These are phyloP conservation scores for Drosophila tanythrix DNA, from an alignment of 2,888 invertebrate species.

Conservation along the genomic window DNA sequence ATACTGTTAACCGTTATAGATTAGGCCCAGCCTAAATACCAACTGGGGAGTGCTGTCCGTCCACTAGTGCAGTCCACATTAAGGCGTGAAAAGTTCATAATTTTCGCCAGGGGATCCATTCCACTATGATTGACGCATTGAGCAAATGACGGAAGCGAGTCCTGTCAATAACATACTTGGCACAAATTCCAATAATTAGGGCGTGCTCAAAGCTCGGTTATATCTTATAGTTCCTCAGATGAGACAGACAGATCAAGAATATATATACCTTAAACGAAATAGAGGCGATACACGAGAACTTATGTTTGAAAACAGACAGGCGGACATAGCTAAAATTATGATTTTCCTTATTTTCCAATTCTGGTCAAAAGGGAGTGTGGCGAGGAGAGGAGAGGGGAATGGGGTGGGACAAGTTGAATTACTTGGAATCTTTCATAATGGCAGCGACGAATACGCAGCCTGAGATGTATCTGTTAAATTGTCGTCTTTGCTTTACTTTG, in stretches of 20 bases:
- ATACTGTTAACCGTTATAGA: conserved; percentile 33
- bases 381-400: not conserved
- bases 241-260: not conserved
- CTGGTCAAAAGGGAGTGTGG: not conserved
- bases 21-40: conserved; percentile 31
- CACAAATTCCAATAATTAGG: conserved; percentile 14
- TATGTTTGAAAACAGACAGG: not conserved
- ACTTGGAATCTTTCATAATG: conserved; percentile 41
- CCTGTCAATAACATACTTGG: conserved; percentile 7
- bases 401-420: conserved; percentile 44
- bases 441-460: conserved; percentile 29
- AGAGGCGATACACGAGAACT: not conserved
- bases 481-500: conserved; percentile 18
- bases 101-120: conserved; percentile 25
- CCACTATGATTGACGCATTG: conserved; percentile 28
- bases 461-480: conserved; percentile 28
- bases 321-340: not conserved
- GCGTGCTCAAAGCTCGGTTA: conserved; percentile 1
- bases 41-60: conserved; percentile 21
- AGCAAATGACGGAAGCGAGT: conserved; percentile 5
- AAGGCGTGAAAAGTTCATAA: conserved; percentile 65
- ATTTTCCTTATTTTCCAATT: not conserved
- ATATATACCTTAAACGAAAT: not conserved
- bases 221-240: not conserved
- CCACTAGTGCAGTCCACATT: conserved; percentile 23